Base-by-base conservation (phyloP, 92 coral and sea anemone species). In the Metridium senile region DNA sequence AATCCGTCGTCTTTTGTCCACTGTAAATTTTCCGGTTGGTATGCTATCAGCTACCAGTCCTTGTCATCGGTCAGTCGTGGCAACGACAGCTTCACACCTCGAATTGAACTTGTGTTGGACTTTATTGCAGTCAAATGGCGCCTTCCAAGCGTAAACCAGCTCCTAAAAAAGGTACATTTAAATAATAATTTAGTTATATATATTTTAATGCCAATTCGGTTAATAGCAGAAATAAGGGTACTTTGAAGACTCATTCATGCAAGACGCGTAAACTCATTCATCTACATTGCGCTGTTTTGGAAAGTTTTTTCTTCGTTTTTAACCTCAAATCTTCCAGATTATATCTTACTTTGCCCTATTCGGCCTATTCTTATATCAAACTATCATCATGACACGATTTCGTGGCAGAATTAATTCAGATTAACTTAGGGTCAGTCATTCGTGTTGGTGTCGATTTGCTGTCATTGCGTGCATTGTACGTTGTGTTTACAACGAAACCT, bases 101-200 rank as follows among this genome's bases (percentile, higher is more conserved):
- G 13, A 39, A 39, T 4, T 54, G 23, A 2, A 54, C 21, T 54
- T 54, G 4, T 9, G 59, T 21, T 26, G 30, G 2, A 61, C 13
- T 61, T 61, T 61, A 58, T 22, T 22, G 45, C 22, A 63, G 70
- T 74, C 56, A 58, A 74, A 89, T 89, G 93, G 89, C 93, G 66
- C 89, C 86, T 58, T 74, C 93, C 28, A 84, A 88, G 11, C 86
- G 82, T 62, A 89, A 79, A 51, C 75, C 65, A 46, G 78, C 75
- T 17, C 52, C 49, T 27, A 89, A 82, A 56, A 85, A 81, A 71
- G 72, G 84, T 81, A 85, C 68, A 86, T 54, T 25, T 66, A 19
- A 19, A n/a, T 3, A 25, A 17, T 19, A 63, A 30, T 31, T 0
- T 25, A 62, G 20, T 9, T 52, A 10, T 2, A 10, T 18, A 2